These are phyloP conservation scores for Anas platyrhynchos DNA, from an alignment of 2,113 vertebrate species.

Conservation along the genomic window DNA sequence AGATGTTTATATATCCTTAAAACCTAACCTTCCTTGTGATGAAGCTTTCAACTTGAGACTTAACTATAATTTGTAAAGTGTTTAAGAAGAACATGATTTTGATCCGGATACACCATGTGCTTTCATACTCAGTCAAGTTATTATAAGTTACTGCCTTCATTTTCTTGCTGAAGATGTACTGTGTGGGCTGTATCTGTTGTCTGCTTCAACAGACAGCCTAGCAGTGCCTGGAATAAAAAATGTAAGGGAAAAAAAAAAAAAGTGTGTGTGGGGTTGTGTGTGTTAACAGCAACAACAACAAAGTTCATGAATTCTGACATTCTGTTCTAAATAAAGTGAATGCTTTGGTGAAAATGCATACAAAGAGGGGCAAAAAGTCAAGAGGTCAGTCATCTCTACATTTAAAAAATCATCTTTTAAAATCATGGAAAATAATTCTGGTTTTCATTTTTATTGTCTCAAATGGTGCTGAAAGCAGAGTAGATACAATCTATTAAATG, in stretches of 20 bases:
- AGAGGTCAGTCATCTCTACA: not conserved
- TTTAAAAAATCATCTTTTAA: not conserved
- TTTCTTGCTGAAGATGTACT: not conserved
- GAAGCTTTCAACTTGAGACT: not conserved
- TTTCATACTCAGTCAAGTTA: not conserved
- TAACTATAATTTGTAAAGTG: not conserved
- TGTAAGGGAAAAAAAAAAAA: not conserved
- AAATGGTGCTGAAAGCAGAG: not conserved
- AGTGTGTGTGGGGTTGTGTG: too few relatives aligned
- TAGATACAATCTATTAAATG: not conserved
- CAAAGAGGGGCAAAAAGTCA: not conserved
- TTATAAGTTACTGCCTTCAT: not conserved
- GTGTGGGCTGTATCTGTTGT: not conserved
- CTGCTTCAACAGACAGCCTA: not conserved
- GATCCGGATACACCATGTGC: not conserved
- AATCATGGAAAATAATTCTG: not conserved
- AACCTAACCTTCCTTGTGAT: not conserved
- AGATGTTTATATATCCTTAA: not conserved
- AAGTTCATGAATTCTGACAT: not conserved
- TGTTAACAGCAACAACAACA: not conserved
- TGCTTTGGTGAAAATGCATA: not conserved
- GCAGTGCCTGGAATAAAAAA: not conserved
- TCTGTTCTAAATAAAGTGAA: not conserved
- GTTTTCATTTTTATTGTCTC: not conserved
- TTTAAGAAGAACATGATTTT: not conserved